Base-by-base conservation (phyloP, 2,113 vertebrate genomes). In the Trichomycterus rosablanca region DNA sequence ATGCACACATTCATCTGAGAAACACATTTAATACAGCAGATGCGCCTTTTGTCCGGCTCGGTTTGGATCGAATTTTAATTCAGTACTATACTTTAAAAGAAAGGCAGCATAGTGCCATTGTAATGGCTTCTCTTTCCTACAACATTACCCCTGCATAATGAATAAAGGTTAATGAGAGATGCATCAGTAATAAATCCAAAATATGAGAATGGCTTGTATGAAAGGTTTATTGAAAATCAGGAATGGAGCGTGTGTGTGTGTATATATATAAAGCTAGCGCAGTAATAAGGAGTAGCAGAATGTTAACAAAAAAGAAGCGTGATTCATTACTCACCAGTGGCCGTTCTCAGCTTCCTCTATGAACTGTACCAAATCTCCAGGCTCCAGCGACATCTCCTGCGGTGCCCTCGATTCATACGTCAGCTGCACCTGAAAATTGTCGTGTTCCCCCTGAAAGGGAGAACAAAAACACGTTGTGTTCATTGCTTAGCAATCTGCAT, bases 301-400 rank as follows among this genome's bases (percentile, higher is more conserved):
- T 14, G 16, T 34, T 44, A 16, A 37, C 7, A 30, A 30, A 3
- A n/a, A n/a, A n/a, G n/a, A n/a, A n/a, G n/a, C n/a, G n/a, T n/a
- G n/a, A n/a, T n/a, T n/a, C n/a, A n/a, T 19, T 59, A 89, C 90
- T 89, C 76, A 94, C 93, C 91, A 93, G 49, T 90, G 90, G 55
- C 89, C 87, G 0, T 85, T 88, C 30, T 86, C 85, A 9, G 84
- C 86, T 76, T 91, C 89, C 74, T 91, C 87, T 72, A 91, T 73
- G 72, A 92, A 90, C 73, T 85, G 88, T 46, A 86, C 80, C 61
- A 89, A 66, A 70, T 89, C 89, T 6, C 87, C 88, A 0, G 81
- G 65, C 59, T 90, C 87, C 0, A 87, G 80, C 5, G 81, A 77
- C 11, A 84, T 71, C 24, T 91, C 81, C 48, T 78, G 79, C 0